These are phyloP conservation scores for Agapornis roseicollis DNA, from an alignment of 2,113 vertebrate genomes.

Conservation along the genomic window DNA sequence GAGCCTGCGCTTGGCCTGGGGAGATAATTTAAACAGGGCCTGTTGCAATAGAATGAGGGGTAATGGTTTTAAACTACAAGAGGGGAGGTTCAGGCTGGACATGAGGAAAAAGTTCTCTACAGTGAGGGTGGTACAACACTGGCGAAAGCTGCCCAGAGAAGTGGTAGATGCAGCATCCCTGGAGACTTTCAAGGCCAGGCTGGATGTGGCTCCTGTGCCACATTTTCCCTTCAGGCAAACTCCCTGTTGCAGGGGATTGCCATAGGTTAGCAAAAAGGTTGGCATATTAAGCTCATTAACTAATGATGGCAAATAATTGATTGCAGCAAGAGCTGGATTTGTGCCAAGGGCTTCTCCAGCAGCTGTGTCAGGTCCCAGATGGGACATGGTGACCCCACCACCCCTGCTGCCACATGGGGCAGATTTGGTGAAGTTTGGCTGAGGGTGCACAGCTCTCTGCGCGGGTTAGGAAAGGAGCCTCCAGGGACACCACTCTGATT, in stretches of 20 bases:
- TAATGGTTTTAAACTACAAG: not conserved
- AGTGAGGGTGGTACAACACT: not conserved
- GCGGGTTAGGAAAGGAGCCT: fast-evolving
- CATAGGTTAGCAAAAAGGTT: not conserved
- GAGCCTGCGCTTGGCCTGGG: not conserved
- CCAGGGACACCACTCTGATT: not conserved
- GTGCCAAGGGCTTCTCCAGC: not conserved
- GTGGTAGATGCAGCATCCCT: not conserved
- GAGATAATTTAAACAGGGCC: not conserved
- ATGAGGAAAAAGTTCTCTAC: not conserved
- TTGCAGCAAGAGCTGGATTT: not conserved
- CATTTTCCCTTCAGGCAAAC: not conserved
- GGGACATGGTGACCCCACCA: fast-evolving
- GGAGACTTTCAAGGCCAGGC: not conserved
- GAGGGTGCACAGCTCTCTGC: not conserved
- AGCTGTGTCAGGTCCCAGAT: fast-evolving
- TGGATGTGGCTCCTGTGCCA: not conserved
- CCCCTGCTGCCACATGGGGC: not conserved
- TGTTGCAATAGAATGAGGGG: not conserved
- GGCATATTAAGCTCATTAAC: not conserved
- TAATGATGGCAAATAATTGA: not conserved
- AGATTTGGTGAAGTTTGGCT: not conserved
- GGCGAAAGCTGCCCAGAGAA: not conserved
- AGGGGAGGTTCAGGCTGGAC: not conserved
- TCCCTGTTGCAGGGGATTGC: not conserved